Evolutionary conservation across 1,140 invertebrate genomes (phyloP).

Genomic region (Diorhabda sublineata): DNA sequence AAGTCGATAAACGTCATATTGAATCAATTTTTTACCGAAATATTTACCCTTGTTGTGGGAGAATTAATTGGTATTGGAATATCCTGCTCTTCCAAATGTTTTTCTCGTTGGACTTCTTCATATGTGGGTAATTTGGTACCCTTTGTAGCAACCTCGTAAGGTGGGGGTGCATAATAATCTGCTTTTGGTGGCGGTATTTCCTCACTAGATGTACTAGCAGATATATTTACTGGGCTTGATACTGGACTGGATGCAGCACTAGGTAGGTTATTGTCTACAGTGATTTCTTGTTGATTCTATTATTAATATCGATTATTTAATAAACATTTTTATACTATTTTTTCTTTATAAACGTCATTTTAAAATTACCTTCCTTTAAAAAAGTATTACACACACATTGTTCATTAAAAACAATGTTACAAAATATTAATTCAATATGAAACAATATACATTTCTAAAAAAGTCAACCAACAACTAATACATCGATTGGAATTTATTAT

Average conservation of each 20-base stretch:
- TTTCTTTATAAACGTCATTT: not conserved
- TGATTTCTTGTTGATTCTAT: slow-evolving; percentile 14
- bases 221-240: slow-evolving; percentile 6
- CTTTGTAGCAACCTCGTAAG: slow-evolving; percentile 76
- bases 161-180: slow-evolving; percentile 80
- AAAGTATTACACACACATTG: too few species aligned
- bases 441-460: too few species aligned
- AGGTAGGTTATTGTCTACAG: slow-evolving; percentile 17
- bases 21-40: not conserved
- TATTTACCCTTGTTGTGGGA: slow-evolving; percentile 17
- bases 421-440: too few species aligned
- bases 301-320: not conserved
- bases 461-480: too few species aligned
- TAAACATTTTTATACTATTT: not conserved
- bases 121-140: slow-evolving; percentile 81
- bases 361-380: not conserved
- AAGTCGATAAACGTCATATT: not conserved
- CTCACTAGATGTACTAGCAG: slow-evolving; percentile 43
- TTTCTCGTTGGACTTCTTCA: slow-evolving; percentile 84
- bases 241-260: not conserved
- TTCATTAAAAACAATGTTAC: too few species aligned
- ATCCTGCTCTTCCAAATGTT: slow-evolving; percentile 63
- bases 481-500: too few species aligned
- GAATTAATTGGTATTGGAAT: slow-evolving; percentile 24
- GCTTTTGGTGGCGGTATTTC: slow-evolving; percentile 72